phyloP scores from a whole-genome alignment of 2,888 invertebrate species.

The Lithosia quadra region DNA sequence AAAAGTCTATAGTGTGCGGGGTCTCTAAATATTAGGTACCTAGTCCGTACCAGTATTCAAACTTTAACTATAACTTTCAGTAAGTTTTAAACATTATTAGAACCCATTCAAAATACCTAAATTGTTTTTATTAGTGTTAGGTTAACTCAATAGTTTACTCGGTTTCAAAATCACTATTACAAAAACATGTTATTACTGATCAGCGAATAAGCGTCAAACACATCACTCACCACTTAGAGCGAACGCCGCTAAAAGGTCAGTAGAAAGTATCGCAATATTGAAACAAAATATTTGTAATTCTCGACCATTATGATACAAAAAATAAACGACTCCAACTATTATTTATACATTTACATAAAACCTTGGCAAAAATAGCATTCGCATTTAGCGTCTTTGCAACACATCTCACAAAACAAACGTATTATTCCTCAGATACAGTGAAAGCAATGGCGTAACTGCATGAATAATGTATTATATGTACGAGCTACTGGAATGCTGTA shows the following conservation, averaged over 20 bases:
- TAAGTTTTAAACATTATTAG: not conserved
- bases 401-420: conserved; percentile 43
- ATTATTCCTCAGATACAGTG: conserved; percentile 56
- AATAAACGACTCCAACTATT: conserved; percentile 1
- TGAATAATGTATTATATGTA: conserved; percentile 64
- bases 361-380: conserved; percentile 30
- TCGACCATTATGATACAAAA: conserved; percentile 12
- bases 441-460: conserved; percentile 68
- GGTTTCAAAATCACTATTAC: not conserved
- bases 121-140: not conserved
- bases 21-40: too few relatives aligned
- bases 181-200: conserved; percentile 30
- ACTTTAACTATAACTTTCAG: not conserved
- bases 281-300: conserved; percentile 23
- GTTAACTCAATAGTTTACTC: not conserved
- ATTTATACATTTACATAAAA: conserved; percentile 31
- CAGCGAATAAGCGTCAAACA: conserved; percentile 27
- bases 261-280: conserved; percentile 39
- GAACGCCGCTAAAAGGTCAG: conserved; percentile 36
- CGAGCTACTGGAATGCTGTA: conserved; percentile 50
- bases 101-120: too few relatives aligned
- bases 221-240: conserved; percentile 25
- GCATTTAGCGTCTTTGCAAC: conserved; percentile 35
- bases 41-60: not conserved
- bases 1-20: too few relatives aligned